Evolutionary conservation across 2,113 vertebrate genomes (phyloP), one percentile per base, ranked within the genome.

Genomic region (Paralichthys olivaceus): DNA sequence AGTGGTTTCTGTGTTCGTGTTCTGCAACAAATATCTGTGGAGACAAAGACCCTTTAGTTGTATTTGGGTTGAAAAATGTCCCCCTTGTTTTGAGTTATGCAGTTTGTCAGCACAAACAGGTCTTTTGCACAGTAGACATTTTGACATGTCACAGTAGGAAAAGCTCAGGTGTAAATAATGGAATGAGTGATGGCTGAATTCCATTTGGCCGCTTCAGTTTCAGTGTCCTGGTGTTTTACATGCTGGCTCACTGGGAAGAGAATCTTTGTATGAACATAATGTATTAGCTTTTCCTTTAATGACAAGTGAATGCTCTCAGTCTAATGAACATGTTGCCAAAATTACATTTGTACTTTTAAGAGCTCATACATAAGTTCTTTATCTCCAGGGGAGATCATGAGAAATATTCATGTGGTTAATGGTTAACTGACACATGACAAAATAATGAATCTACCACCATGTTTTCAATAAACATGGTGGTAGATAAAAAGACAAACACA

Each of bases 1-100:
- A 11, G 49, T 55, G 67, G 64, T 77, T 72, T 73, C 49, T 25
- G n/a, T 15, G 63, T 26, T 54, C 47, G 28, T 57, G n/a, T 45
- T 26, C 60, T 47, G 61, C 56, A 19, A 59, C 25, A 71, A 71
- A 69, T 74, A 69, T 15, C 34, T 40, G 37, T 19, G 40, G 23
- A 75, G 56, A 75, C 76, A 83, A 73, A 63, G 73, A 58, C 4
- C 29, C 60, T 55, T 64, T 68, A 34, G 49, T 75, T 61, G 43
- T 8, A 23, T 23, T 60, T 37, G 45, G 57, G 32, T 58, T 55
- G 22, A 13, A 76, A 53, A 62, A 22, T 2, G 32, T 13, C 26
- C 32, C 37, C 17, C 25, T 77, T 37, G 45, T 72, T 59, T 69
- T 15, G 25, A 53, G 14, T 72, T 26, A 40, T 40, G 58, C 22